Evolutionary conservation across 2,797 vertebrate species (phyloP), one percentile per base, ranked within the genome.

Genomic region (Cottoperca gobio): DNA sequence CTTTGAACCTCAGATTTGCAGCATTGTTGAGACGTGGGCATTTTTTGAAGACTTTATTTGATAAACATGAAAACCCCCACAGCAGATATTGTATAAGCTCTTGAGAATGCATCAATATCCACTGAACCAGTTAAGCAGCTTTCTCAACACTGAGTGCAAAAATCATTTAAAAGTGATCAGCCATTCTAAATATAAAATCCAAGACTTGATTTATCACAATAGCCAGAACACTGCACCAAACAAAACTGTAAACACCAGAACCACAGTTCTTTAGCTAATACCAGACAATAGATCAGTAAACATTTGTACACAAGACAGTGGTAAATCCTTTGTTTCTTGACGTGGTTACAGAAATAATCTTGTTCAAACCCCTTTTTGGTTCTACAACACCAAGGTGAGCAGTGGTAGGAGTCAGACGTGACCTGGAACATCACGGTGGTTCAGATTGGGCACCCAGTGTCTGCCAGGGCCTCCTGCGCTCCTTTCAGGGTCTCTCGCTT

Each of bases 401-500:
- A 71, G 75, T 64, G 55, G 52, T 48, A 4, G 1, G 9, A 61
- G 37, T 39, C 43, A 16, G 57, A 17, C 14, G 3, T 3, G 31
- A 55, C 57, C 55, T 19, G 17, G 2, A 24, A 6, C 7, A 3
- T 0, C 7, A 2, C 0, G 1, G 63, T 21, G 43, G 48, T 39
- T 95, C 92, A 97, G 78, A 97, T 94, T 62, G 95, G 96, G 81
- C 95, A 95, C 54, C 93, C 90, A 13, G 81, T 77, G 79, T 95
- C 87, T 70, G 94, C 94, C 92, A 97, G 94, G 39, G 96, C 94
- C 93, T 99, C 98, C 87, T 97, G 93, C 19, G 97, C 97, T 58
- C 94, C 97, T 87, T 97, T 98, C 88, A 99, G 91, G 52, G 95
- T 98, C 90, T 99, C 97, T 74, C 91, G 94, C 87, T 99, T 99